Percentiles rank a stretch among this genome's conserved stretches.
These are phyloP conservation scores for Distichodus sexfasciatus DNA, from an alignment of 2,797 vertebrate species.

Conservation along the genomic window DNA sequence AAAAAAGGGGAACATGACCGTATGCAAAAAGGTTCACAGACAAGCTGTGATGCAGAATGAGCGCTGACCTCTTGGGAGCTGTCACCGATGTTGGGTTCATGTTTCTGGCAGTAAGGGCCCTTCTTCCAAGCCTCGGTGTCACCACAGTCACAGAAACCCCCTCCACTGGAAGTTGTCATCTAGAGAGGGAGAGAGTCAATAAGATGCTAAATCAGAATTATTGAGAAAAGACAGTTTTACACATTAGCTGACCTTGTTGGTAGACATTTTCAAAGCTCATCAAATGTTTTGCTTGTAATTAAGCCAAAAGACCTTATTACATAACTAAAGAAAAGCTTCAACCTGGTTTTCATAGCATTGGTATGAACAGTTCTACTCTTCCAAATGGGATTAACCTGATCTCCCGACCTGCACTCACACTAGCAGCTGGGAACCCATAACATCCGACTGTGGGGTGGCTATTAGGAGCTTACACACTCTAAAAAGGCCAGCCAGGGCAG, in stretches of 20 bases:
- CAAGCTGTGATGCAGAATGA: too few relatives aligned
- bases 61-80: constrained; percentile 83
- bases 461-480: too few relatives aligned
- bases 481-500: too few relatives aligned
- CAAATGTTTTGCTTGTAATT: too few relatives aligned
- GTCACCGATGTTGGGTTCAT: constrained; percentile 78
- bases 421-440: not conserved
- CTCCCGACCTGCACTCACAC: not conserved
- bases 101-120: constrained; percentile 91
- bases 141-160: constrained; percentile 97
- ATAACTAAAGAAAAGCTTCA: not conserved
- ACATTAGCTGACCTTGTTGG: not conserved
- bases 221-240: not conserved
- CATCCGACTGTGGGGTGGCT: not conserved
- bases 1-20: too few relatives aligned
- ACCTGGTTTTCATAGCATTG: not conserved
- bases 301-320: not conserved
- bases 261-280: not conserved
- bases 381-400: constrained; percentile 38
- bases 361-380: not conserved
- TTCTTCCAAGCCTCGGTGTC: constrained; percentile 97
- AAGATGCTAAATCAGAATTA: not conserved
- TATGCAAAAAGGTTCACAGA: too few relatives aligned
- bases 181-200: constrained; percentile 49
- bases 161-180: constrained; percentile 98